Conservation (phyloP, 1,140 invertebrate genomes). For the Drosophila mauritiana region DNA sequence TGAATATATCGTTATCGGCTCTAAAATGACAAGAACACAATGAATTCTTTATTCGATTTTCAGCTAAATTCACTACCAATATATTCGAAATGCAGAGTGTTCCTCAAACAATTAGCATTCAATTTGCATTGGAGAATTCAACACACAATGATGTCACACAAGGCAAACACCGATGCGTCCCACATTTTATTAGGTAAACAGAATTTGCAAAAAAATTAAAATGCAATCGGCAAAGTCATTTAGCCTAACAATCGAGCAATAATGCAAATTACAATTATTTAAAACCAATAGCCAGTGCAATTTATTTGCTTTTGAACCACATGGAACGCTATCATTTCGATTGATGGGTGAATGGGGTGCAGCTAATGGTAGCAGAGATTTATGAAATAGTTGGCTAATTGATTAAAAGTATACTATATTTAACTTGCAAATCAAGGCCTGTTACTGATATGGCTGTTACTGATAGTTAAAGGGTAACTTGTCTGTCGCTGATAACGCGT, state of each 20-base stretch:
- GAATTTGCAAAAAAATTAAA: slow-evolving; percentile 49
- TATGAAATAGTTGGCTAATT: slow-evolving; percentile 36
- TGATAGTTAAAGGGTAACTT: background rate
- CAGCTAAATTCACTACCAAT: background rate
- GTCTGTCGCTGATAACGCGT: slow-evolving; percentile 35
- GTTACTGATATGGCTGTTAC: slow-evolving; percentile 2
- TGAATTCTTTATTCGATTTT: background rate
- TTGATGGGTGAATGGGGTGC: slow-evolving; percentile 29
- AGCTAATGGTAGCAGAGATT: slow-evolving; percentile 24
- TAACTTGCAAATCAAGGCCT: background rate
- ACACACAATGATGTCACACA: slow-evolving; percentile 54
- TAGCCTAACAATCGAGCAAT: slow-evolving; percentile 42
- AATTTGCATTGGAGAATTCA: slow-evolving; percentile 42
- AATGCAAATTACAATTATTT: slow-evolving; percentile 55
- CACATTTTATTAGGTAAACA: slow-evolving; percentile 48
- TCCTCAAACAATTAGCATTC: slow-evolving; percentile 50
- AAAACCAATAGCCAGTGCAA: slow-evolving; percentile 48
- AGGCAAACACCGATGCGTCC: slow-evolving; percentile 25
- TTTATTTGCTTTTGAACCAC: slow-evolving; percentile 39
- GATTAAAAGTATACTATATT: slow-evolving; percentile 15
- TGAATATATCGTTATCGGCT: background rate
- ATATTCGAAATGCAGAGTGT: background rate
- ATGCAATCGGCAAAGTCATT: slow-evolving; percentile 66
- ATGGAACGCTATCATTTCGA: background rate
- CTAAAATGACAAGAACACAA: background rate